These are phyloP conservation scores for Oreotrochilus melanogaster DNA, from an alignment of 2,113 vertebrate species.

Conservation along the genomic window DNA sequence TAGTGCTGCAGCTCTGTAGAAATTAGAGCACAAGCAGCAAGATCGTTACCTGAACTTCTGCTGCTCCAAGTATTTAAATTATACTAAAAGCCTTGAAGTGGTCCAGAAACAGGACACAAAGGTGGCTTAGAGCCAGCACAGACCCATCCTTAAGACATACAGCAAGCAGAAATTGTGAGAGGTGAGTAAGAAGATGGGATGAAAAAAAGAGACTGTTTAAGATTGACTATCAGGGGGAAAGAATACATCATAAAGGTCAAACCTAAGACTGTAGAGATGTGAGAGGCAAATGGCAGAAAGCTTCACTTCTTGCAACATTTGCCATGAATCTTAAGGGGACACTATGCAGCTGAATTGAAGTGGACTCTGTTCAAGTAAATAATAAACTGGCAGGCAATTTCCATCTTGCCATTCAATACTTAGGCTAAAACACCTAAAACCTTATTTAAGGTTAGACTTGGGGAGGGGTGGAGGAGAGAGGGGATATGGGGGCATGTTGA, in stretches of 20 bases:
- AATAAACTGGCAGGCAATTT: not conserved
- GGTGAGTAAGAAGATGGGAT: not conserved
- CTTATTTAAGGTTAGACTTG: not conserved
- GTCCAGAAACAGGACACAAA: constrained; percentile 39
- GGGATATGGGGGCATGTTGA: no score
- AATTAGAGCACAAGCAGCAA: not conserved
- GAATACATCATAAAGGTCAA: constrained; percentile 40
- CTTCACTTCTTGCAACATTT: not conserved
- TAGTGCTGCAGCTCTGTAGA: not conserved
- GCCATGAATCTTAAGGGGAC: not conserved
- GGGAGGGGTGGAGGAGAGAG: no score
- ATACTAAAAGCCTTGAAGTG: constrained; percentile 14
- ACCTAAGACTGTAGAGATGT: not conserved
- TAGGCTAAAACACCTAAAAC: not conserved
- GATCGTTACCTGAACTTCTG: not conserved
- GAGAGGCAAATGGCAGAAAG: not conserved
- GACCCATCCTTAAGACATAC: not conserved
- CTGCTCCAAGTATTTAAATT: not conserved
- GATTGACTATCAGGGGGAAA: not conserved
- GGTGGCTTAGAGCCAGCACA: constrained; percentile 50
- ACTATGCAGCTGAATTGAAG: not conserved
- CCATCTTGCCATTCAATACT: not conserved
- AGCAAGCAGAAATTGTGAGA: not conserved
- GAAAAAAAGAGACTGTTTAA: not conserved
- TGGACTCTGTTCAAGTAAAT: not conserved